A percentile compares a stretch with the other conserved stretches of the same genome.
These are phyloP conservation scores for Antitype chi DNA, from an alignment of 2,888 invertebrate genomes.

Conservation along the genomic window DNA sequence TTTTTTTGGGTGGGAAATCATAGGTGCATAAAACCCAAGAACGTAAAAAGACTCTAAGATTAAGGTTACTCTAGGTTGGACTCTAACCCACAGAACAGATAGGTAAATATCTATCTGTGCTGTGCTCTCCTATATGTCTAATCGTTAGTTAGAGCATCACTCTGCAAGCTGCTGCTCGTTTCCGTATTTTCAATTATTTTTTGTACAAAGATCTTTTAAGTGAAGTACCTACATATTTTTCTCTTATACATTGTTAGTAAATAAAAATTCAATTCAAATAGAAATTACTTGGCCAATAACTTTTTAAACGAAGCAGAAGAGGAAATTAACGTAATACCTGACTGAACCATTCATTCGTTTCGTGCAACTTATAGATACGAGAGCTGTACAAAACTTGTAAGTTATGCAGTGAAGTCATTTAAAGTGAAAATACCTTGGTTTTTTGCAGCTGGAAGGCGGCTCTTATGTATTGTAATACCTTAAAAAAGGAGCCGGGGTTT, in stretches of 20 bases:
- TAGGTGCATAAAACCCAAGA: no score
- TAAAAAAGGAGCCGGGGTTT: background rate
- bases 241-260: background rate
- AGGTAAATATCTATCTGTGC: no score
- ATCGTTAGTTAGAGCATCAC: background rate
- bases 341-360: constrained; percentile 10
- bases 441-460: constrained; percentile 27
- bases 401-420: constrained; percentile 56
- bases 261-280: background rate
- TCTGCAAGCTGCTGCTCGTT: background rate
- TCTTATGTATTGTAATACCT: constrained; percentile 14
- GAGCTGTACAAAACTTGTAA: constrained; percentile 36
- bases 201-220: background rate
- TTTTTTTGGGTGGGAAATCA: no score
- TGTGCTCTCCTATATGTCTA: no score
- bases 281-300: background rate
- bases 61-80: no score
- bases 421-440: constrained; percentile 51
- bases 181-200: background rate
- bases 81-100: no score
- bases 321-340: constrained; percentile 2
- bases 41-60: no score
- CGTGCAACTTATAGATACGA: constrained; percentile 33
- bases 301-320: background rate
- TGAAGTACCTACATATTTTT: background rate